phyloP scores from a whole-genome alignment of 37 sponge, comb jelly and placozoan genomes.

The Spongilla lacustris region DNA sequence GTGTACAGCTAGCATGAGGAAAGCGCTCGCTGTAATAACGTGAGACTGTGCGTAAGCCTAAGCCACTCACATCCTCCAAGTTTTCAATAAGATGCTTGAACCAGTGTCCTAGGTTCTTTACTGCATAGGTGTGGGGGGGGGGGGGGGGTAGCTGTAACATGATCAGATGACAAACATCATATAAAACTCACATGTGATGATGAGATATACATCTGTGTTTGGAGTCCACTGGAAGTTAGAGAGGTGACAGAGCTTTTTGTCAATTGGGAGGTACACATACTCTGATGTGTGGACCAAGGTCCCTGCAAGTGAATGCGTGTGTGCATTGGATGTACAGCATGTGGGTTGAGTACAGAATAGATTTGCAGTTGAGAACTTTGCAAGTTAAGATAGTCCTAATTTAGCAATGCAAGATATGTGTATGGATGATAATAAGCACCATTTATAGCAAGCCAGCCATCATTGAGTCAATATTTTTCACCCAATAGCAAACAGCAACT shows the following conservation, averaged over 20 bases:
- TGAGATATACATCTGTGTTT: conserved; percentile 51
- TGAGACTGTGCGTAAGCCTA: background rate
- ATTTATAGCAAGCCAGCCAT: no score
- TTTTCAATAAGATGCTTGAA: conserved; percentile 68
- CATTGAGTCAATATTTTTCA: no score
- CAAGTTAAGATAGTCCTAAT: no score
- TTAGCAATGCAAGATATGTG: no score
- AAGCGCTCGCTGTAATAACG: background rate
- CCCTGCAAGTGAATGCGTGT: background rate
- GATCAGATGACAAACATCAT: background rate
- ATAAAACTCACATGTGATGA: conserved; percentile 40
- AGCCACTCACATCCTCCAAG: conserved; percentile 72
- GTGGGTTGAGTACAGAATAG: no score
- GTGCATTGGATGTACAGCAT: no score
- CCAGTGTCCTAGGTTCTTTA: conserved; percentile 71
- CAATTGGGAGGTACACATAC: conserved; percentile 45
- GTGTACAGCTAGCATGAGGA: conserved; percentile 25
- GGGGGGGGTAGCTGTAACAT: background rate
- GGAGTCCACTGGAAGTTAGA: conserved; percentile 64
- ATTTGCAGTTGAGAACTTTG: no score
- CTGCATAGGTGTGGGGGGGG: conserved; percentile 28
- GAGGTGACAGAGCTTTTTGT: conserved; percentile 31
- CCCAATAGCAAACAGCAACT: no score
- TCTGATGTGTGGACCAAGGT: conserved; percentile 47
- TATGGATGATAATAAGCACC: no score